phyloP scores from a whole-genome alignment of 2,888 invertebrate genomes.

The Melinaea menophilus region DNA sequence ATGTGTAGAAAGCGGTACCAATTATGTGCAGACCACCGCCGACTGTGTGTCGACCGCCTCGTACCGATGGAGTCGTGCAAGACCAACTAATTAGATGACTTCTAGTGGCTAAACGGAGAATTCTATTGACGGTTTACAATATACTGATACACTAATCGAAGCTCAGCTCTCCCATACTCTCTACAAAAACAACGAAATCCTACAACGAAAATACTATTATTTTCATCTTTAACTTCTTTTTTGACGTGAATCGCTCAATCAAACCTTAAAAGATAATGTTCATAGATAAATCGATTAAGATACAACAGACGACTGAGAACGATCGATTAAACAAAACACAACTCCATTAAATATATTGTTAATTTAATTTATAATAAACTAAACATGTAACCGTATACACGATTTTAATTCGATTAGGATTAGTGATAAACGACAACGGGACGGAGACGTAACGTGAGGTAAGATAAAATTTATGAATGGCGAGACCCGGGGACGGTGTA shows the following conservation, averaged over 20 bases:
- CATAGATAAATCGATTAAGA: slow-evolving; percentile 13
- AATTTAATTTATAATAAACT: slow-evolving; percentile 12
- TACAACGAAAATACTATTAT: neutral
- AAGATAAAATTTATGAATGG: slow-evolving; percentile 64
- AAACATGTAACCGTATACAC: slow-evolving; percentile 30
- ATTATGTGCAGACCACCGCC: slow-evolving; percentile 48
- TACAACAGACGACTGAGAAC: neutral
- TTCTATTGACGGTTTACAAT: slow-evolving; percentile 21
- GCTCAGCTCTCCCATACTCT: neutral
- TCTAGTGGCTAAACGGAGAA: slow-evolving; percentile 21
- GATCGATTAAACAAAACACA: slow-evolving; percentile 5
- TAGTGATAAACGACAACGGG: slow-evolving; percentile 56
- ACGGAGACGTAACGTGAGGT: slow-evolving; percentile 58
- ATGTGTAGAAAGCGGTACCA: slow-evolving; percentile 62
- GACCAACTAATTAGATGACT: slow-evolving; percentile 30
- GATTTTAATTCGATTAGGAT: slow-evolving; percentile 50
- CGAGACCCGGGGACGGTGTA: slow-evolving; percentile 54
- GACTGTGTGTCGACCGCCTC: slow-evolving; percentile 26
- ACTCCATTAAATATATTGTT: slow-evolving; percentile 19
- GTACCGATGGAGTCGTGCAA: slow-evolving; percentile 30
- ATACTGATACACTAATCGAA: slow-evolving; percentile 15
- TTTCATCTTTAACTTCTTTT: neutral
- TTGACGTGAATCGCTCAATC: neutral
- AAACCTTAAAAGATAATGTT: slow-evolving; percentile 7
- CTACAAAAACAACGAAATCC: neutral